phyloP scores from a whole-genome alignment of 2,888 invertebrate genomes.

The Empis livida region DNA sequence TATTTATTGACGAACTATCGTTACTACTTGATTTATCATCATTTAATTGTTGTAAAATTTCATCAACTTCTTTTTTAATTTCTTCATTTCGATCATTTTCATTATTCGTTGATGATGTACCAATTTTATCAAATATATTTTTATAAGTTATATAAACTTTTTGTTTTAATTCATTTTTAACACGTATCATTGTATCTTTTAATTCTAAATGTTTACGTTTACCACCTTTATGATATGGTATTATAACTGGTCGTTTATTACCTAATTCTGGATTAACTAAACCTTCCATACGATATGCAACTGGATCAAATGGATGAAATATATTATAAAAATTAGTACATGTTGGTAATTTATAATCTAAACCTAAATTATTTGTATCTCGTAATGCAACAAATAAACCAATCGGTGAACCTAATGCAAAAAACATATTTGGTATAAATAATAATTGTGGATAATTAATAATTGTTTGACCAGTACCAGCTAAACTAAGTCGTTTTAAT shows the following conservation, averaged over 20 bases:
- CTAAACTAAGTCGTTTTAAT: slow-evolving; percentile 18
- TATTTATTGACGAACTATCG: no score
- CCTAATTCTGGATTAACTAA: slow-evolving; percentile 57
- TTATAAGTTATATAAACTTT: slow-evolving; percentile 28
- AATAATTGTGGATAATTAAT: slow-evolving; percentile 60
- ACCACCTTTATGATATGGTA: slow-evolving; percentile 87
- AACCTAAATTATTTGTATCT: slow-evolving; percentile 65
- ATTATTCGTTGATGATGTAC: slow-evolving; percentile 45
- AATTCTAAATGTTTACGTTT: slow-evolving; percentile 83
- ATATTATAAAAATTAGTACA: slow-evolving; percentile 82
- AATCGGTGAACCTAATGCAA: slow-evolving; percentile 82
- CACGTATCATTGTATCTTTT: slow-evolving; percentile 74
- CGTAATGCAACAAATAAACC: slow-evolving; percentile 81
- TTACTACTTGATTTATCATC: background rate
- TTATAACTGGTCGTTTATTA: slow-evolving; percentile 60
- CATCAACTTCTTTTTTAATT: slow-evolving; percentile 51
- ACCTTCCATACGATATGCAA: slow-evolving; percentile 79
- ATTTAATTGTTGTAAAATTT: slow-evolving; percentile 35
- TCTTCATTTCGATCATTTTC: slow-evolving; percentile 25
- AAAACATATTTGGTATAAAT: slow-evolving; percentile 64
- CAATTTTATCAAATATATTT: slow-evolving; percentile 16
- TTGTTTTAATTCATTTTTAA: slow-evolving; percentile 77
- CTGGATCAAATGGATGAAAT: slow-evolving; percentile 84
- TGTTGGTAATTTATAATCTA: slow-evolving; percentile 67
- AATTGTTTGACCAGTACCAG: slow-evolving; percentile 56